Evolutionary conservation across 2,113 vertebrate genomes (phyloP).

Genomic region (Crocuta crocuta): DNA sequence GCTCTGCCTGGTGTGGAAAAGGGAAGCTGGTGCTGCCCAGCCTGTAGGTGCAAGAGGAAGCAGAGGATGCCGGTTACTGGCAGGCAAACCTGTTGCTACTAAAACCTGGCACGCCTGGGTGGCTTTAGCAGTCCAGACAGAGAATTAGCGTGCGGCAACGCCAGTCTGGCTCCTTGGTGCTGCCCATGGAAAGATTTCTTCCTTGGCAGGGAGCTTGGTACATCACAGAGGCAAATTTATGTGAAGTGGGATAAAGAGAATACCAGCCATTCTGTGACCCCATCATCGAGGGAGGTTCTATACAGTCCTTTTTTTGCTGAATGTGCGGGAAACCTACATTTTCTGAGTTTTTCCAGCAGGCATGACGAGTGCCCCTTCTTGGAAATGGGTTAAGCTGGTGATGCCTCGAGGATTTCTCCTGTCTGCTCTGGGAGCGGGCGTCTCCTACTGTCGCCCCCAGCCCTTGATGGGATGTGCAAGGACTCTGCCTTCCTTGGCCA

Average conservation of each 20-base stretch:
- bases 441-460: accelerated
- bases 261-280: neutral
- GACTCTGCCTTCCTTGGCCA: neutral
- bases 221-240: neutral
- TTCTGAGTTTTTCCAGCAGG: neutral
- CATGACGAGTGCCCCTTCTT: neutral
- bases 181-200: neutral
- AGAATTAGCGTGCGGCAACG: neutral
- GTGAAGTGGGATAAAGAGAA: neutral
- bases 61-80: constrained; percentile 53
- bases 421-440: neutral
- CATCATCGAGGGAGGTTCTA: neutral
- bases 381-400: neutral
- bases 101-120: constrained; percentile 25
- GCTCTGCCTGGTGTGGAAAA: neutral
- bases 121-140: constrained; percentile 3
- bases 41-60: constrained; percentile 19
- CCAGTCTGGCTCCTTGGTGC: neutral
- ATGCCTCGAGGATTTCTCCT: neutral
- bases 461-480: neutral
- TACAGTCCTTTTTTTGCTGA: neutral
- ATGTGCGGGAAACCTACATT: neutral
- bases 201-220: neutral
- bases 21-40: neutral
- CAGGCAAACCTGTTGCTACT: constrained; percentile 61